These are phyloP conservation scores for Origma solitaria DNA, from an alignment of 2,113 vertebrate species.

Conservation along the genomic window DNA sequence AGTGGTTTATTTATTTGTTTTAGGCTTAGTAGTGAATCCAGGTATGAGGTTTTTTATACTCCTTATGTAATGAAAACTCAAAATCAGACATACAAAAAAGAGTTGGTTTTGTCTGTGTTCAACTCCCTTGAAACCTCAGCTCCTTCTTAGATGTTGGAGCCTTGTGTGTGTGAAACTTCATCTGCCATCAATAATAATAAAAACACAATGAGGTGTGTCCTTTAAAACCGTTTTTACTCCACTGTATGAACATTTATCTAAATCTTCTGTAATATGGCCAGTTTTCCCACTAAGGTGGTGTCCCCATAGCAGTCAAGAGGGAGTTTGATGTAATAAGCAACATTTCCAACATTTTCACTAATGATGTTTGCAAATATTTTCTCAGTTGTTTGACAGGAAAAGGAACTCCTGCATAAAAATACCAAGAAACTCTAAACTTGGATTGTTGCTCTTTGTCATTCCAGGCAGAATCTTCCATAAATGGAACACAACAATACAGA, in stretches of 20 bases:
- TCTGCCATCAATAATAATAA: not conserved
- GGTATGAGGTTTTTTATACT: not conserved
- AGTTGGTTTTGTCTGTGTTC: not conserved
- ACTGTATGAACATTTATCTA: not conserved
- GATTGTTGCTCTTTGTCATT: not conserved
- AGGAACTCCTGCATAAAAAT: conserved; percentile 3
- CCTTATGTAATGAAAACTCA: not conserved
- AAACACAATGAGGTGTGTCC: not conserved
- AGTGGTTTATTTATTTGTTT: not conserved
- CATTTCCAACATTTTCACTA: not conserved
- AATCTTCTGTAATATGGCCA: not conserved
- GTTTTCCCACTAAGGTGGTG: not conserved
- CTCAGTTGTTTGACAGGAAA: conserved; percentile 39
- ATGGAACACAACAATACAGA: not conserved
- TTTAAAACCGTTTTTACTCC: not conserved
- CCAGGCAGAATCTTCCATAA: not conserved
- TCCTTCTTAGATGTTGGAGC: not conserved
- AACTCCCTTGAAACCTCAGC: not conserved
- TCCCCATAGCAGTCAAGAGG: not conserved
- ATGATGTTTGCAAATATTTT: conserved; percentile 12
- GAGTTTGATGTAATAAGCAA: not conserved
- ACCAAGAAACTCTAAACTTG: not conserved
- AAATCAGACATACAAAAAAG: not conserved
- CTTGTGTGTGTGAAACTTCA: not conserved
- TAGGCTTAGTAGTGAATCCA: not conserved